phyloP scores from a whole-genome alignment of 1,140 invertebrate species.

The Papilio polytes region DNA sequence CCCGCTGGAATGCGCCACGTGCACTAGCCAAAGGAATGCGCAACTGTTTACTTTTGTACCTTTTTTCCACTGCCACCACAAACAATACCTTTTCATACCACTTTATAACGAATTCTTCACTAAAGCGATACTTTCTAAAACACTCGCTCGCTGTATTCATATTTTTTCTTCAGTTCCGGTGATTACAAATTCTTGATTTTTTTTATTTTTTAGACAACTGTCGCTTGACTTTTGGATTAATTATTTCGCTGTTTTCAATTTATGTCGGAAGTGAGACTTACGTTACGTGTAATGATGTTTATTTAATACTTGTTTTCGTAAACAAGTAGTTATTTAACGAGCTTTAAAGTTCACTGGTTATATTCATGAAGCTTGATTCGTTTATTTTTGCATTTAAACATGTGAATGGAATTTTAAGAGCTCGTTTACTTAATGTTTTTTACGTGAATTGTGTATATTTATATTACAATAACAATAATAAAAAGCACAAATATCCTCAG shows the following conservation, averaged over 20 bases:
- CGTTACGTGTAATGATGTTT: constrained; percentile 9
- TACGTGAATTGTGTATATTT: neutral
- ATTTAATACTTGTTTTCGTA: constrained; percentile 21
- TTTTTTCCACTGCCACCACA: constrained; percentile 68
- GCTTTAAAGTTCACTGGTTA: constrained; percentile 10
- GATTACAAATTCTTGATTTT: constrained; percentile 16
- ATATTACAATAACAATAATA: neutral
- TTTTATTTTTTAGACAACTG: neutral
- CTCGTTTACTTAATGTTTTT: neutral
- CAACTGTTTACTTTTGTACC: constrained; percentile 78
- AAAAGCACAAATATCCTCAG: neutral
- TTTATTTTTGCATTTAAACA: constrained; percentile 10
- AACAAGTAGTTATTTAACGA: constrained; percentile 19
- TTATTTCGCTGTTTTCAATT: constrained; percentile 19
- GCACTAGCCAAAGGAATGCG: constrained; percentile 79
- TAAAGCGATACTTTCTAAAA: constrained; percentile 66
- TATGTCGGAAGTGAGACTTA: constrained; percentile 10
- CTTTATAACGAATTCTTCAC: constrained; percentile 69
- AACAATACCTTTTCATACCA: constrained; percentile 76
- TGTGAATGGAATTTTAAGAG: constrained; percentile 8
- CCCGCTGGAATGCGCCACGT: constrained; percentile 80
- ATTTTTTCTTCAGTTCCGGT: constrained; percentile 45
- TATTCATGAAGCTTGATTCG: neutral
- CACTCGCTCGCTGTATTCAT: constrained; percentile 53
- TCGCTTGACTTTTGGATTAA: constrained; percentile 32